phyloP scores from a whole-genome alignment of 1,140 invertebrate species.

The Cotesia typhae region DNA sequence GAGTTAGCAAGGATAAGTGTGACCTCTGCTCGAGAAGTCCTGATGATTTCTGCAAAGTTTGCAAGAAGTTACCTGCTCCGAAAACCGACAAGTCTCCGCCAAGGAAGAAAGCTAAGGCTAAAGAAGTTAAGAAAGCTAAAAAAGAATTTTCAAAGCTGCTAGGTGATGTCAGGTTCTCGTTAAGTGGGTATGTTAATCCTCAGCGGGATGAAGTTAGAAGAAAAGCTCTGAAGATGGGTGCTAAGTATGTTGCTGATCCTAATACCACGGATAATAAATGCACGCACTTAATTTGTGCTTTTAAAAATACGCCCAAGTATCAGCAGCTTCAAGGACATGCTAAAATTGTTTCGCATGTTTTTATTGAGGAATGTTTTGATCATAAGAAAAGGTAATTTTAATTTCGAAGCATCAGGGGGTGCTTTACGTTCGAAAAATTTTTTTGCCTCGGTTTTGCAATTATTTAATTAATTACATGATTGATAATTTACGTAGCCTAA shows the following conservation, averaged over 20 bases:
- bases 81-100: slow-evolving; percentile 24
- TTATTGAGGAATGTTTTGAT: slow-evolving; percentile 59
- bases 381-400: slow-evolving; percentile 55
- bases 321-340: slow-evolving; percentile 53
- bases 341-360: slow-evolving; percentile 59
- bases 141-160: slow-evolving; percentile 58
- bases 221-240: slow-evolving; percentile 62
- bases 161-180: slow-evolving; percentile 53
- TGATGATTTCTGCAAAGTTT: slow-evolving; percentile 50
- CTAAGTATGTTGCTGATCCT: slow-evolving; percentile 58
- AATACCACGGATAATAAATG: slow-evolving; percentile 57
- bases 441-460: no score
- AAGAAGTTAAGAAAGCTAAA: slow-evolving; percentile 31
- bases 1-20: slow-evolving; percentile 44
- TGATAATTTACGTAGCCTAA: no score
- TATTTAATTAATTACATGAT: no score
- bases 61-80: slow-evolving; percentile 41
- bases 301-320: slow-evolving; percentile 62
- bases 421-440: no score
- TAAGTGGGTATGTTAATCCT: slow-evolving; percentile 63
- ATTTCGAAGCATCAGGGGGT: no score
- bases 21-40: slow-evolving; percentile 40
- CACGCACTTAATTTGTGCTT: slow-evolving; percentile 61
- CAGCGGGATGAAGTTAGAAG: slow-evolving; percentile 58
- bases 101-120: background rate